Evolutionary conservation across 2,797 vertebrate species (phyloP).

Genomic region (Manis javanica): DNA sequence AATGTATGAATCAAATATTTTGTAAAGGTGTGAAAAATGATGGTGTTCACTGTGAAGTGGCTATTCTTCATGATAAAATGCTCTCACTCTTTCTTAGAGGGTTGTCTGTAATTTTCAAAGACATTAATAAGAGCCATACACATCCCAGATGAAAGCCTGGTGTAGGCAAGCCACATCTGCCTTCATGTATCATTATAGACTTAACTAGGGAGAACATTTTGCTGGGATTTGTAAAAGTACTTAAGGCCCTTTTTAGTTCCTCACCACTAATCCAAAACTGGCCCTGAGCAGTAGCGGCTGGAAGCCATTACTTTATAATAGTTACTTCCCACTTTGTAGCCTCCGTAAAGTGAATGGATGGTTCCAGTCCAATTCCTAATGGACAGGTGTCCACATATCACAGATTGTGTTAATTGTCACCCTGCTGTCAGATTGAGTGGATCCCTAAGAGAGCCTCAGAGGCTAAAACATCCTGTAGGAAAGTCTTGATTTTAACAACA

Average conservation of each 20-base stretch:
- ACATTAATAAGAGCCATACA: neutral
- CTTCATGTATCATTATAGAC: neutral
- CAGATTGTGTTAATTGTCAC: conserved; percentile 41
- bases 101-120: neutral
- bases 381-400: conserved; percentile 18
- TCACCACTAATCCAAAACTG: conserved; percentile 55
- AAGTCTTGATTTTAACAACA: neutral
- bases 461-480: neutral
- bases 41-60: neutral
- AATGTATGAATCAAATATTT: neutral
- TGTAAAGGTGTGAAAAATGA: neutral
- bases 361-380: conserved; percentile 54
- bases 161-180: neutral
- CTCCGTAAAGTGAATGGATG: neutral
- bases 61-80: neutral
- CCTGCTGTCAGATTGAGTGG: conserved; percentile 50
- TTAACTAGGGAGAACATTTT: conserved; percentile 54
- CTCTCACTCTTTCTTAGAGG: neutral
- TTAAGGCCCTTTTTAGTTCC: conserved; percentile 44
- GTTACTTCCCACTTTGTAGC: neutral
- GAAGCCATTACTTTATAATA: conserved; percentile 50
- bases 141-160: neutral
- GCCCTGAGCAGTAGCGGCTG: neutral
- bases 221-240: neutral
- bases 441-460: neutral